Conservation (phyloP, 2,888 invertebrate species). For the Synergus itoensis region DNA sequence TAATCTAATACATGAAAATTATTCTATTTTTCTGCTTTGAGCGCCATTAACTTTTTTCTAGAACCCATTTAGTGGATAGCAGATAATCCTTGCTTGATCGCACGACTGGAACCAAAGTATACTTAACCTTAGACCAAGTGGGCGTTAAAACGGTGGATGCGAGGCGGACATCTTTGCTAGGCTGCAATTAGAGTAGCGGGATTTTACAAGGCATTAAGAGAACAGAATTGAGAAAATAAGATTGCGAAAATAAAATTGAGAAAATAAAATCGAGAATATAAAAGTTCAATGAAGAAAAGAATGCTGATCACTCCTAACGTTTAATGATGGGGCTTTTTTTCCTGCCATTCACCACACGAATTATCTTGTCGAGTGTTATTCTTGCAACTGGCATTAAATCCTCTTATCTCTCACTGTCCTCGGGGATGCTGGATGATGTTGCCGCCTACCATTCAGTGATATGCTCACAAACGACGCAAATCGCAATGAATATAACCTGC, state of each 20-base stretch:
- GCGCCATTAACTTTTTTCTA: neutral
- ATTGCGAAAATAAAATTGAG: neutral
- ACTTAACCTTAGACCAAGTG: neutral
- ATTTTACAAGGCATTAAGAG: neutral
- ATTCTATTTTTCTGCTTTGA: neutral
- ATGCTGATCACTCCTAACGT: neutral
- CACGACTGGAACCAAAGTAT: neutral
- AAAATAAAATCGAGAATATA: neutral
- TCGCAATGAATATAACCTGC: conserved; percentile 22
- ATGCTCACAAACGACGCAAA: conserved; percentile 15
- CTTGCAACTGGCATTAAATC: conserved; percentile 3
- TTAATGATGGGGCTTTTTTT: neutral
- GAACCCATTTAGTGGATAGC: neutral
- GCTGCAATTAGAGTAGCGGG: conserved; percentile 9
- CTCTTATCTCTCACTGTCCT: conserved; percentile 37
- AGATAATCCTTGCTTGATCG: neutral
- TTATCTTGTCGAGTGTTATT: neutral
- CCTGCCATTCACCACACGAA: neutral
- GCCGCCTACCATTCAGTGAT: conserved; percentile 30
- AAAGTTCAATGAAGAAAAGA: neutral
- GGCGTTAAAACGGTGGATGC: neutral
- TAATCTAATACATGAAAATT: neutral
- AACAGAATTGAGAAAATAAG: neutral
- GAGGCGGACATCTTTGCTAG: neutral
- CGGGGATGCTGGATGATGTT: conserved; percentile 11